phyloP scores from a whole-genome alignment of 2,113 vertebrate genomes.

The Prunella himalayana region DNA sequence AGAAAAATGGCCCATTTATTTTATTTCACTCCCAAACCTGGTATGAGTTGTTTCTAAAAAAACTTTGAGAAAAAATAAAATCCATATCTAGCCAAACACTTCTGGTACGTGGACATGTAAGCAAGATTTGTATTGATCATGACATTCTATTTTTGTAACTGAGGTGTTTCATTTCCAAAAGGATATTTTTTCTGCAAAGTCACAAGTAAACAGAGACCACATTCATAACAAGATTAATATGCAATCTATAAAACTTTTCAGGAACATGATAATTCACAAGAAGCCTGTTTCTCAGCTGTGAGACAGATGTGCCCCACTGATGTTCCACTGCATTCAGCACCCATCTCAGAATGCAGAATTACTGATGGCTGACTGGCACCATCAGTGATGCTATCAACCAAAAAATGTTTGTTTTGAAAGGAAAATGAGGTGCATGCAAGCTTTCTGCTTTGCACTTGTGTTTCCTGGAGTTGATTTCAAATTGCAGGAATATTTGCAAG shows the following conservation, averaged over 20 bases:
- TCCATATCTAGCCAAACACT: not conserved
- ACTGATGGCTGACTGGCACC: not conserved
- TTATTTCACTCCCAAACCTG: not conserved
- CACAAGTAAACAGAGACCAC: not conserved
- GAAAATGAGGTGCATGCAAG: not conserved
- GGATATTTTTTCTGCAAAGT: not conserved
- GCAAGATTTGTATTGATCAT: not conserved
- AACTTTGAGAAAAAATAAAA: not conserved
- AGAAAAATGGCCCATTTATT: not conserved
- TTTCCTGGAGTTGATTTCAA: not conserved
- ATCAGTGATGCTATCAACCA: not conserved
- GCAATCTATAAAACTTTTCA: not conserved
- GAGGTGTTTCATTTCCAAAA: not conserved
- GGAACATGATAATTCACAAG: not conserved
- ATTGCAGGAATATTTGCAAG: not conserved
- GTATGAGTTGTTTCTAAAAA: not conserved
- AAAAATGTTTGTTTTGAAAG: not conserved
- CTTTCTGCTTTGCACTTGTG: not conserved
- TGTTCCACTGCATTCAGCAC: accelerated
- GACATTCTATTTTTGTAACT: not conserved
- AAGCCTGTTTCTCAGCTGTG: not conserved
- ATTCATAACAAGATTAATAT: not conserved
- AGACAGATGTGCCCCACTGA: not conserved
- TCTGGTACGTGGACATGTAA: not conserved
- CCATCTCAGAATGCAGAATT: not conserved